Evolutionary conservation across 2,888 invertebrate species (phyloP), one percentile per base, ranked within the genome.

Genomic region (Volucella inflata): DNA sequence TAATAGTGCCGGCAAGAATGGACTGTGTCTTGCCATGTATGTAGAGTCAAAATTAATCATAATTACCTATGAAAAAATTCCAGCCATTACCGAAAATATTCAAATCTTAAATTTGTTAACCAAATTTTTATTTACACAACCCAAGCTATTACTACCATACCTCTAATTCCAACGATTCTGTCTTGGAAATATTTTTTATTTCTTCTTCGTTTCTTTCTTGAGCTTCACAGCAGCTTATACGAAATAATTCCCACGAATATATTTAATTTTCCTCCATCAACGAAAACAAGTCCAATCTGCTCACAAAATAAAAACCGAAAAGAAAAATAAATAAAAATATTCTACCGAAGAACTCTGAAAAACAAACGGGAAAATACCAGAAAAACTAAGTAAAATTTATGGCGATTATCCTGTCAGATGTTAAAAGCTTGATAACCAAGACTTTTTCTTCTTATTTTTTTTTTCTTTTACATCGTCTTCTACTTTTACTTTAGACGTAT

Each of bases 381-480:
- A 51, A 55, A 64, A 85, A 51, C 62, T 88, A 88, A 88, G 88
- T 88, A 88, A 88, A 88, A 88, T 88, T 88, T 88, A 88, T 88
- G 85, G 87, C 88, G 88, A 88, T 88, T 88, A 88, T 88, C 88
- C 87, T 88, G 88, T 88, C 88, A 88, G 87, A 88, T 88, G 88
- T 88, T 88, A 88, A 88, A 88, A 88, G 88, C 88, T 87, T 87
- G 87, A 88, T 88, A 88, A 88, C 88, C 76, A 81, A 72, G 51
- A 70, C 36, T 65, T 60, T 40, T 44, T 40, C 12, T 55, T 71
- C 30, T 55, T 57, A 38, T 48, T 50, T 12, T 42, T 8, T 57
- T 46, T 48, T 50, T 12, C 44, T 8, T n/a, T 42, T 21, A 44
- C 40, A 46, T 50, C 12, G 30, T 64, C 21, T 51, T 38, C 57